Evolutionary conservation across 2,888 invertebrate species (phyloP), one percentile per base, ranked within the genome.

Genomic region (Synergus japonicus): DNA sequence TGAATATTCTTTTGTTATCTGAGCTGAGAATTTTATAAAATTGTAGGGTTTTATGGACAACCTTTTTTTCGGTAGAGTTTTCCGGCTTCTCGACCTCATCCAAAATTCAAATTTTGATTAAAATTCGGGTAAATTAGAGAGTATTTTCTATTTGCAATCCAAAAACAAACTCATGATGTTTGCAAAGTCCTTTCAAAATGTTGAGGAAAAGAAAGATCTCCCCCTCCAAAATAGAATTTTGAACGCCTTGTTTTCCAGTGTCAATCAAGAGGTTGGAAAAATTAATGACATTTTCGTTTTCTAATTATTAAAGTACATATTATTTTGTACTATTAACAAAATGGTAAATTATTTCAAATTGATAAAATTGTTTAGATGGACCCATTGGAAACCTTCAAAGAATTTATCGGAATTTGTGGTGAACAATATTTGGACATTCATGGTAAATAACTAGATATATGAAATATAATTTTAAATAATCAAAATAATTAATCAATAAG

Each of bases 361-460:
- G 29, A 60, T 63, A 13, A 63, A 63, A 63, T 4, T 63, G 4
- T 5, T 22, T 63, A 63, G 82, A 79, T 82, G n/a, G 85, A 86
- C 80, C 79, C 85, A 37, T 43, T 83, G 12, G 81, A 82, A 76
- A 80, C 73, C 41, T 83, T 86, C 77, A 67, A 81, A 15, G 83
- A 83, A 37, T 80, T 79, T 18, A 80, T 82, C 8, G 78, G 77
- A n/a, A 84, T 88, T 76, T 88, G 87, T 78, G 86, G 87, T 8
- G 83, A 80, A 83, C 83, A 85, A n/a, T 78, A 76, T 81, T 79
- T 84, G 69, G 85, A 86, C 65, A 85, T 84, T 67, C 86, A 85
- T 79, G 86, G 87, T 87, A 86, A 84, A 54, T 81, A 29, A 29
- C 3, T 29, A 3, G 29, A 29, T 29, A 3, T 29, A 29, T 29